A percentile compares a stretch with the other conserved stretches of the same genome.
phyloP scores from a whole-genome alignment of 2,113 vertebrate species.

The Cepphus grylle region DNA sequence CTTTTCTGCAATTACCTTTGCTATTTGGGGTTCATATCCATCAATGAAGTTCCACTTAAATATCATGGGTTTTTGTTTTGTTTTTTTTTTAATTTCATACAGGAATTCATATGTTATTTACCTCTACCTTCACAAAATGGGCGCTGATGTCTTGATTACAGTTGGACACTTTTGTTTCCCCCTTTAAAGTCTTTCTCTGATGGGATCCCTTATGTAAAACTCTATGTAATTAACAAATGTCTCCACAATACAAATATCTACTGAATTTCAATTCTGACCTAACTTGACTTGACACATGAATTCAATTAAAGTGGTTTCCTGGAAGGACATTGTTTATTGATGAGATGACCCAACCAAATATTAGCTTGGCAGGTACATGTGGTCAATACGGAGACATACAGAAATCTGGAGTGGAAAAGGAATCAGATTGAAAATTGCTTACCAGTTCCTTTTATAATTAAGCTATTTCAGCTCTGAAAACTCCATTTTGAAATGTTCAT shows the following conservation, averaged over 20 bases:
- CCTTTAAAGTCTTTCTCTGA: background rate
- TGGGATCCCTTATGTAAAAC: background rate
- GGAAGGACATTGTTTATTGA: slow-evolving; percentile 58
- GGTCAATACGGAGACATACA: background rate
- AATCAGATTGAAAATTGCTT: background rate
- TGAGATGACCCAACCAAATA: slow-evolving; percentile 27
- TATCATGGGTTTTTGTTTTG: fast-evolving
- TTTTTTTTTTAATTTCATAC: background rate
- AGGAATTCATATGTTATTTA: background rate
- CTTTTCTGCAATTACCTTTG: background rate
- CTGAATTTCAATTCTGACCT: slow-evolving; percentile 51
- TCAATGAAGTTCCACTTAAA: background rate
- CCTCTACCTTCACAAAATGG: background rate
- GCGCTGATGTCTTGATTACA: background rate
- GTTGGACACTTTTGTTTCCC: background rate
- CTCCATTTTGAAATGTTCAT: background rate
- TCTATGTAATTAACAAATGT: slow-evolving; percentile 42
- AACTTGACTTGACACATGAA: slow-evolving; percentile 49
- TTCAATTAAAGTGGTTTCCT: slow-evolving; percentile 64
- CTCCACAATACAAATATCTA: slow-evolving; percentile 36
- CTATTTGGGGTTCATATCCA: background rate
- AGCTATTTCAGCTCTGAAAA: background rate
- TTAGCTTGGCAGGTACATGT: slow-evolving; percentile 24
- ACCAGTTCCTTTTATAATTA: background rate
- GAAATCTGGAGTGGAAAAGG: background rate